Evolutionary conservation across 2,797 vertebrate genomes (phyloP).

Genomic region (Alca torda): DNA sequence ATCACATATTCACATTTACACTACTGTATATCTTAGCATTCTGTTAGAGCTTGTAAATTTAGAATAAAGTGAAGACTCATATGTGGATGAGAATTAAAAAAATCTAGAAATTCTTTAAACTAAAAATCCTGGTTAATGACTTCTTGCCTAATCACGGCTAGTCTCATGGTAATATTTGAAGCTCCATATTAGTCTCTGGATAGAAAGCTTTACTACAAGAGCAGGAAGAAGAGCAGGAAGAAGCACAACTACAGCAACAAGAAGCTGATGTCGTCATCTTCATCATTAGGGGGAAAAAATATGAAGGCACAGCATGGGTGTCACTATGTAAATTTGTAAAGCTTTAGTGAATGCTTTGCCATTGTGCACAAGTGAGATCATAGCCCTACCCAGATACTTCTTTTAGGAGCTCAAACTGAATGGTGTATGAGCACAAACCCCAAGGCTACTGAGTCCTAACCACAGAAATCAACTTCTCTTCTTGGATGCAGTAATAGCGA

Average conservation of each 20-base stretch:
- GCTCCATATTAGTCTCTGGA: not conserved
- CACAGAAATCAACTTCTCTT: not conserved
- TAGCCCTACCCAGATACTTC: slow-evolving; percentile 16
- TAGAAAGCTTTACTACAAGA: not conserved
- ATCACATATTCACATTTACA: not conserved
- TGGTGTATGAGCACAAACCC: not conserved
- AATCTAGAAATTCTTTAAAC: not conserved
- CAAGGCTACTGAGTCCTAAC: not conserved
- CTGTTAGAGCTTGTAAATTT: not conserved
- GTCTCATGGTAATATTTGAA: not conserved
- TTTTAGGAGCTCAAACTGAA: not conserved
- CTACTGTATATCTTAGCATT: not conserved
- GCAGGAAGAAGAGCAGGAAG: not conserved
- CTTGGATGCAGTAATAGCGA: not conserved
- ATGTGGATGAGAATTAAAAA: not conserved
- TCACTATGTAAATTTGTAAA: not conserved
- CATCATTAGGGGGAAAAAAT: not conserved
- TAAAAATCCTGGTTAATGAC: not conserved
- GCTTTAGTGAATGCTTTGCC: not conserved
- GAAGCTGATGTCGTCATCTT: not conserved
- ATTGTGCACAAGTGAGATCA: not conserved
- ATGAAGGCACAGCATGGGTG: not conserved
- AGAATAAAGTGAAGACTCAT: not conserved
- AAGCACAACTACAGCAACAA: not conserved
- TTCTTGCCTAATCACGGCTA: not conserved